These are phyloP conservation scores for Lydus trimaculatus DNA, from an alignment of 2,888 invertebrate species.

Conservation along the genomic window DNA sequence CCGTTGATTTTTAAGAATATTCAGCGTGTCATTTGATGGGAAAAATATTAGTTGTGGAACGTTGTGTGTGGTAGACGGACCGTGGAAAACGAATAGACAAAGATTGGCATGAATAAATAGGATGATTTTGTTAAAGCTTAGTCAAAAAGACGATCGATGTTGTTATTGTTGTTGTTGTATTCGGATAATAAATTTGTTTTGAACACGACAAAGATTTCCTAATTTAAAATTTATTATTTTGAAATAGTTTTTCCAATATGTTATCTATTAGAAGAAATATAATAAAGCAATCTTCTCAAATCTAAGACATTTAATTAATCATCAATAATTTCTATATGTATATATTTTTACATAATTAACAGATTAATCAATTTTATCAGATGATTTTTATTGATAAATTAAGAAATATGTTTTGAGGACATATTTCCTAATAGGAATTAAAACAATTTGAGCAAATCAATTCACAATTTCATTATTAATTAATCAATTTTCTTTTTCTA, in stretches of 20 bases:
- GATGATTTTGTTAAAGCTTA: neutral
- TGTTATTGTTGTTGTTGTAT: neutral
- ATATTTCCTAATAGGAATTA: neutral
- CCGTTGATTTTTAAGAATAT: neutral
- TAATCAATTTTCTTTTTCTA: neutral
- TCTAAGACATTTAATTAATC: neutral
- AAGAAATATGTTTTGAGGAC: neutral
- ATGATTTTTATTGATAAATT: too few relatives aligned
- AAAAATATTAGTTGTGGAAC: neutral
- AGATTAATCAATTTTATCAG: neutral
- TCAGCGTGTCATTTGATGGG: conserved; percentile 6
- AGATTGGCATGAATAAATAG: neutral
- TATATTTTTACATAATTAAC: neutral
- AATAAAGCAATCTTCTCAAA: neutral
- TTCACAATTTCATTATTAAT: neutral
- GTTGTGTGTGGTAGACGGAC: neutral
- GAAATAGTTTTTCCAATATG: neutral
- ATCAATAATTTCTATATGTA: too few relatives aligned
- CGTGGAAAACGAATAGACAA: neutral
- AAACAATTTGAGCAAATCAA: conserved; percentile 7
- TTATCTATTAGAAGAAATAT: too few relatives aligned
- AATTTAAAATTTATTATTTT: neutral
- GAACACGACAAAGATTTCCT: neutral
- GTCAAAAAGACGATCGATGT: too few relatives aligned
- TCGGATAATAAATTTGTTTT: neutral